Percentiles rank a stretch among this genome's conserved stretches.
Evolutionary conservation across 2,797 vertebrate species (phyloP).

Genomic region (Lindbergichthys nudifrons): DNA sequence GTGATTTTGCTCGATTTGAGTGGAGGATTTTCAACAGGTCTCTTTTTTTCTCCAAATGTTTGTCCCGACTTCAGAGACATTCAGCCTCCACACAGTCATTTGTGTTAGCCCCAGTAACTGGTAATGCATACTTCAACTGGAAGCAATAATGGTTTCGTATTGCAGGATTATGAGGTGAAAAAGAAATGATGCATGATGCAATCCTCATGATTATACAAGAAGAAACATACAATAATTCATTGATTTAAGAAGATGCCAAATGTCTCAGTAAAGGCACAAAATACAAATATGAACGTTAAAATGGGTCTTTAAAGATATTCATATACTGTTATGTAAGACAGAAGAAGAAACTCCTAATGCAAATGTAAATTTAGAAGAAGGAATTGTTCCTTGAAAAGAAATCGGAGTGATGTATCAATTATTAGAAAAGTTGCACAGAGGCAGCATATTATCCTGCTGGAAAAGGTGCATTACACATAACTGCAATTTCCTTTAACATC

Average conservation of each 20-base stretch:
- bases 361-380: neutral
- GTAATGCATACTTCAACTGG: neutral
- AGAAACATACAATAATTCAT: neutral
- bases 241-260: neutral
- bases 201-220: neutral
- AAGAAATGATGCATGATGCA: neutral
- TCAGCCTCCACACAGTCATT: neutral
- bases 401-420: neutral
- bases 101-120: neutral
- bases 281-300: no score
- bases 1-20: constrained; percentile 4
- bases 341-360: neutral
- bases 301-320: neutral
- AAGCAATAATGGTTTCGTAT: neutral
- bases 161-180: neutral
- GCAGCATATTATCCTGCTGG: neutral
- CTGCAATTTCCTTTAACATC: neutral
- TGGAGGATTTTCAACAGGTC: constrained; percentile 1
- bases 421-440: neutral
- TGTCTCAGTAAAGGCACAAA: no score
- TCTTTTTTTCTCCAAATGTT: neutral
- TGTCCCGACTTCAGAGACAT: neutral
- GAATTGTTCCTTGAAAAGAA: neutral
- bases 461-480: neutral
- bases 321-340: neutral